Conservation (phyloP, 2,797 vertebrate genomes). For the Sebastes matsubarae region DNA sequence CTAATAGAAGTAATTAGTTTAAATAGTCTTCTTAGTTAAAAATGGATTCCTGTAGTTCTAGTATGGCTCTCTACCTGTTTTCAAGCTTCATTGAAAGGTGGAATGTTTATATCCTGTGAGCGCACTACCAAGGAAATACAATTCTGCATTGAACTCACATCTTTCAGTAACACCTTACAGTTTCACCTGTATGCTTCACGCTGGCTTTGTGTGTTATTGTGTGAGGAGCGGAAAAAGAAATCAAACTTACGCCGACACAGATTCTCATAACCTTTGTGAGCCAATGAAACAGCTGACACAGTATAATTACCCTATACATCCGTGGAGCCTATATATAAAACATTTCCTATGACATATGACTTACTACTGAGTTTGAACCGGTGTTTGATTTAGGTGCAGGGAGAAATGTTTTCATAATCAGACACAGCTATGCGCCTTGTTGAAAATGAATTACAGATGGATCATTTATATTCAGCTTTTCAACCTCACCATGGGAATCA, state of each 20-base stretch:
- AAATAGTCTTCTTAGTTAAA: conserved; percentile 60
- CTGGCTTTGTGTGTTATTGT: conserved; percentile 2
- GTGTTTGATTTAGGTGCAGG: conserved; percentile 16
- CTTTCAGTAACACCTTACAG: conserved; percentile 18
- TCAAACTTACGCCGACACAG: background rate
- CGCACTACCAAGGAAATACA: conserved; percentile 30
- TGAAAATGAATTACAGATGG: conserved; percentile 58
- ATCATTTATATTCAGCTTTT: conserved; percentile 40
- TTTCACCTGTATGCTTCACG: conserved; percentile 35
- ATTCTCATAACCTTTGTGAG: background rate
- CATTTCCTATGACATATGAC: background rate
- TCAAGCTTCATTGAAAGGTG: conserved; percentile 17
- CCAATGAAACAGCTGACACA: background rate
- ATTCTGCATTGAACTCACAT: conserved; percentile 31
- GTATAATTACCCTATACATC: background rate
- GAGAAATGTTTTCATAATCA: conserved; percentile 18
- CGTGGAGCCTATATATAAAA: background rate
- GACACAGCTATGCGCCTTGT: conserved; percentile 16
- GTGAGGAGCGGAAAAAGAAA: background rate
- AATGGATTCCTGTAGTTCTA: conserved; percentile 49
- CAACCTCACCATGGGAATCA: conserved; percentile 45
- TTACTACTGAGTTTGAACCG: background rate
- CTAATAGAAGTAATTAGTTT: conserved; percentile 62
- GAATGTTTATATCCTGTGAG: conserved; percentile 11
- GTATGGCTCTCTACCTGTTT: conserved; percentile 16